Evolutionary conservation across 2,113 vertebrate genomes (phyloP), one percentile per base, ranked within the genome.

Genomic region (Chaenogobius annularis): DNA sequence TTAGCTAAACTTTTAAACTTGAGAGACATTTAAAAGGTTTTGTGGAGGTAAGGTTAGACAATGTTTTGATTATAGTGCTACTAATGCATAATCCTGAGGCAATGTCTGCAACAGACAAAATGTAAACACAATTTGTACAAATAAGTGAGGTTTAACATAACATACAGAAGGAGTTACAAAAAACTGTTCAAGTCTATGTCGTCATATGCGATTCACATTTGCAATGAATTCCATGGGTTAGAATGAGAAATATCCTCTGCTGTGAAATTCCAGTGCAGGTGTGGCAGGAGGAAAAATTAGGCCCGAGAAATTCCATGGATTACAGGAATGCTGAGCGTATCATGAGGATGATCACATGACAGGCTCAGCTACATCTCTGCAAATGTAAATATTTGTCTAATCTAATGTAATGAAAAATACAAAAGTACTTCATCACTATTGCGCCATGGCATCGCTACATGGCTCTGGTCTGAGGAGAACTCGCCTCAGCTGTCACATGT

Each of bases 401-500:
- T 77, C 61, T 69, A 19, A 80, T 75, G 70, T 63, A 64, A 13
- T 61, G 68, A 67, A 20, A 58, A 72, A 72, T 73, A 66, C 65
- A 55, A 64, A 73, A 81, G 68, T 69, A n/a, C 26, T 63, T 77
- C 72, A 75, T 81, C 75, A 79, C 80, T 71, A 70, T 81, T 86
- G 85, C 71, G 4, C 26, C 26, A 4, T 31, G 26, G 26, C 26
- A 31, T 31, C 26, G 4, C 79, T 66, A 74, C 79, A 82, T 72
- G 10, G 26, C 70, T 64, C 69, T 73, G 77, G 71, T 87, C 82
- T 0, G 58, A 73, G 70, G 74, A 66, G 78, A 88, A 82, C 83
- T 74, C 54, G 77, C 66, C 78, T 84, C 88, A 91, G 88, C 86
- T 92, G 89, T 91, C 90, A 90, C 79, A 87, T 88, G 79, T 90